Base-by-base conservation (phyloP, 2,113 vertebrate species). In the Lates calcarifer region DNA sequence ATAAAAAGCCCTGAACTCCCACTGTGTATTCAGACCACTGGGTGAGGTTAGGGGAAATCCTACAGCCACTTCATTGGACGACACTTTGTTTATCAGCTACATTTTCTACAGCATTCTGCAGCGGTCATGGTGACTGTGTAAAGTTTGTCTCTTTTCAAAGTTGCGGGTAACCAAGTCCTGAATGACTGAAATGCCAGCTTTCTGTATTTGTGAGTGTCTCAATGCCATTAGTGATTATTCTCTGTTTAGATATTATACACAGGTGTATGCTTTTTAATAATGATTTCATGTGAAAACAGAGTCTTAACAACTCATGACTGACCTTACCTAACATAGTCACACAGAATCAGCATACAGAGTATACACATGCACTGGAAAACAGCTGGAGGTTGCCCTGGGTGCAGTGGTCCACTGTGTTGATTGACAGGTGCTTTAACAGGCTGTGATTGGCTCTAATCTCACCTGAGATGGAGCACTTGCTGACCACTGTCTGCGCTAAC, bases 361-460 rank as follows among this genome's bases (percentile, higher is more conserved):
- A 41, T 75, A 84, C 78, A 78, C 77, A 83, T 63, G 83, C 75
- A 63, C 43, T 73, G 64, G 28, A 63, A 64, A 84, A 77, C 90
- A 84, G 88, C 85, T 81, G 90, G 86, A 88, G 55, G 77, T 63
- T 67, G 79, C 58, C 80, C 75, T 15, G 26, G 67, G 76, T 74
- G 62, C 74, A 69, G 81, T 15, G 41, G 49, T 67, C 85, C 47
- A 78, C 87, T 84, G 84, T 18, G 84, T 41, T 94, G 93, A 94
- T 26, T 92, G 92, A 88, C 92, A 78, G 80, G 6, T 85, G 81
- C 64, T 91, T 81, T 93, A 90, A 95, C 74, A 86, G 74, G 84
- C 80, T 11, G 49, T 89, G 92, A 94, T 92, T 92, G 90, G 90
- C 89, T 89, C 86, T 89, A 86, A 90, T 85, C 88, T 92, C 90